These are phyloP conservation scores for Papilio protenor DNA, from an alignment of 2,888 invertebrate genomes.

Conservation along the genomic window DNA sequence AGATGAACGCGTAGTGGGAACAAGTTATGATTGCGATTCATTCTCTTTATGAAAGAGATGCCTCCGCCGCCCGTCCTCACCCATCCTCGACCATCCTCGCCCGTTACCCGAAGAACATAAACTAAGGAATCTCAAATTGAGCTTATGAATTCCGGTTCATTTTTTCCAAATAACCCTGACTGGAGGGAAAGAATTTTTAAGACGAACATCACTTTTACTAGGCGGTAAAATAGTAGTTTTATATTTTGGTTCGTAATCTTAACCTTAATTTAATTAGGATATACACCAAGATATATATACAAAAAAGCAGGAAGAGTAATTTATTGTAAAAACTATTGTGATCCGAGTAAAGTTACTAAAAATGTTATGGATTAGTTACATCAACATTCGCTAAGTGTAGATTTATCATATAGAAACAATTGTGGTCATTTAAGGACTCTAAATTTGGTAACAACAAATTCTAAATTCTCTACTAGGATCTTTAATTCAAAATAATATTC, in stretches of 20 bases:
- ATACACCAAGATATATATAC: not conserved
- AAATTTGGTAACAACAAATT: not conserved
- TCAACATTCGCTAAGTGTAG: not conserved
- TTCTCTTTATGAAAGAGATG: conserved; percentile 48
- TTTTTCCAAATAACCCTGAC: conserved; percentile 17
- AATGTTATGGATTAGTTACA: not conserved
- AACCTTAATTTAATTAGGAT: not conserved
- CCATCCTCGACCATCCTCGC: conserved; percentile 21
- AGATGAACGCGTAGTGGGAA: conserved; percentile 55
- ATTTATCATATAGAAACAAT: not conserved
- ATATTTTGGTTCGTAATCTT: not conserved
- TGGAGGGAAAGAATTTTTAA: not conserved
- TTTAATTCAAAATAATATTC: conserved; percentile 2
- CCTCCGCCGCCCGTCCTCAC: conserved; percentile 22
- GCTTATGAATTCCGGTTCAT: conserved; percentile 33
- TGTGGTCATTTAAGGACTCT: not conserved
- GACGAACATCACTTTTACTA: not conserved
- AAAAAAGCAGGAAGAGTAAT: not conserved
- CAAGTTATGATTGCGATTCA: conserved; percentile 54
- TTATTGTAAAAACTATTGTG: not conserved
- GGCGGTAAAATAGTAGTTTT: not conserved
- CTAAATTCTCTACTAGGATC: not conserved
- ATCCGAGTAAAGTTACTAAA: not conserved
- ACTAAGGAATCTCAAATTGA: conserved; percentile 38
- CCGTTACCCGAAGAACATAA: conserved; percentile 27